Base-by-base conservation (phyloP, 2,113 vertebrate species). In the Smithornis capensis region DNA sequence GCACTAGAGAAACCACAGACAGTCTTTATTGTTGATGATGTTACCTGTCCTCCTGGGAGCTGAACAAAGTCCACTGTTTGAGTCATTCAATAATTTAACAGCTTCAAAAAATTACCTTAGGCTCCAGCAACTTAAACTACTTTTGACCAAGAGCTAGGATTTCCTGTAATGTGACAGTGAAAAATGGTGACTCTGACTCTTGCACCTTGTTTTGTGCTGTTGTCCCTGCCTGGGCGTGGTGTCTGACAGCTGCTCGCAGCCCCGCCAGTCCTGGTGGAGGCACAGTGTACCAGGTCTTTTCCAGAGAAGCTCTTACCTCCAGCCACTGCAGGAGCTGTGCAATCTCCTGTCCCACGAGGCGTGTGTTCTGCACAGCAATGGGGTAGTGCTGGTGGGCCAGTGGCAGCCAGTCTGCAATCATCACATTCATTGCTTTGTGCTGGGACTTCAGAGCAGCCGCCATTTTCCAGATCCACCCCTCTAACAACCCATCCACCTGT, bases 301-400 rank as follows among this genome's bases (percentile, higher is more conserved):
- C 16, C 42, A 75, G 49, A 64, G 64, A n/a, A 83, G 17, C 14
- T 55, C 94, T 97, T 94, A 99, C 99, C 99, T 99, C 98, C 80
- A 99, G 97, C 97, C 98, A 98, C 52, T 94, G 93, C 70, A 99
- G 97, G 77, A 99, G 91, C 23, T 96, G 80, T 2, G 99, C 98
- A 4, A 99, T 98, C 82, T 99, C 99, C 83, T 97, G 98, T 38
- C 99, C 99, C 22, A 99, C 96, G 1, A 94, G 73, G 23, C 99
- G 98, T 2, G 99, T 98, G 38, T 99, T 99, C 83, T 92, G 98
- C 3, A 97, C 99, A 0, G 99, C 99, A 2, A 96, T 93, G 38
- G 98, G 97, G 4, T 99, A 99, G 96, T 99, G 98, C 45, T 97
- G 97, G 40, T 98, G 97, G 35, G 99, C 99, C 90, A 98, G 95